Base-by-base conservation (phyloP, 2,888 invertebrate genomes). In the Nemapogon koenigi region DNA sequence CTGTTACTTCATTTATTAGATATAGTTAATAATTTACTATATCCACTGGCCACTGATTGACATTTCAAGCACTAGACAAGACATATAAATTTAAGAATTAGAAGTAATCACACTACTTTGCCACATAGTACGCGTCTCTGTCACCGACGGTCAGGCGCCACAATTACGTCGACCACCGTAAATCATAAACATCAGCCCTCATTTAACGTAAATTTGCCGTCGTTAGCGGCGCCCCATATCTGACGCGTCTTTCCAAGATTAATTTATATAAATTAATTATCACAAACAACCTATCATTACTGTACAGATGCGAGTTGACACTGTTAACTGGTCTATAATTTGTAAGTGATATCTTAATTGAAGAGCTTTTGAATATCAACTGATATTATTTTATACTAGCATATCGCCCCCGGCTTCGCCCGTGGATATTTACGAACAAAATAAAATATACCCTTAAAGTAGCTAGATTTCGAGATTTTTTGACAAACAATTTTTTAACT, bases 161-260 rank as follows among this genome's bases (percentile, higher is more conserved):
- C 69, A 71, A 73, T 73, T 73, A 75, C 63, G 62, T 64, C 57
- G 59, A 60, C 68, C 66, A 62, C 69, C 73, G 76, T 78, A 73
- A 76, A 78, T 78, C 78, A 78, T 78, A 78, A 76, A 75, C 76
- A 78, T 73, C 73, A 72, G 69, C 72, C 75, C 75, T 55, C 76
- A 76, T 78, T 78, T 76, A 76, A 75, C 71, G 70, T 72, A 69
- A 78, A 78, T 76, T 71, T 76, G 75, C 72, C 65, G 72, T 76
- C 76, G 72, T 78, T 78, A 76, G 73, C 62, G 62, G 71, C 70
- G 69, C 76, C 75, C 70, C 65, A 66, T 71, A n/a, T 33, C 73
- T 76, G 73, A 78, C 76, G 75, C 76, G 76, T 78, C 75, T 75
- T 64, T 62, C 63, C 58, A 68, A 73, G 71, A 76, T 76, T 75